These are phyloP conservation scores for Drosophila falleni DNA, from an alignment of 2,888 invertebrate genomes.

Conservation along the genomic window DNA sequence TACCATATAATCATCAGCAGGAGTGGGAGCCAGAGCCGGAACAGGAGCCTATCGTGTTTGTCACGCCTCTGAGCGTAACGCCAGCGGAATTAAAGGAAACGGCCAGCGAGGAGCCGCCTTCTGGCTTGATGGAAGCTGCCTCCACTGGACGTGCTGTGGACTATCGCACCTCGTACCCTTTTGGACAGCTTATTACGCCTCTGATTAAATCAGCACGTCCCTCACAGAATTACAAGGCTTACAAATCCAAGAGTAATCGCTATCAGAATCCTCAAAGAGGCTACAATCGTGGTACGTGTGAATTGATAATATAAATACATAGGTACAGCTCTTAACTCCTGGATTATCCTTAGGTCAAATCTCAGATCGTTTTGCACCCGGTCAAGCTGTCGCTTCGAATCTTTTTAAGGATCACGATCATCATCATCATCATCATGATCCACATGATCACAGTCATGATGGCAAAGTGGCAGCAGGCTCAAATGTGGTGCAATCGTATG, in stretches of 20 bases:
- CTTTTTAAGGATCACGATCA: constrained; percentile 66
- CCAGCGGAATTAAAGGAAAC: background rate
- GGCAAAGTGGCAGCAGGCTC: constrained; percentile 68
- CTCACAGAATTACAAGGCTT: background rate
- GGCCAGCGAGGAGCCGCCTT: constrained; percentile 26
- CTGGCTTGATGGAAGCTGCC: constrained; percentile 43
- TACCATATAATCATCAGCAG: constrained; percentile 69
- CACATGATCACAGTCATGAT: constrained; percentile 52
- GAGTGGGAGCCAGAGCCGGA: constrained; percentile 10
- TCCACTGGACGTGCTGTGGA: constrained; percentile 84
- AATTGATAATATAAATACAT: constrained; percentile 42
- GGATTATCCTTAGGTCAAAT: constrained; percentile 64
- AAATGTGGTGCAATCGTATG: constrained; percentile 72
- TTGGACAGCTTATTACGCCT: constrained; percentile 82
- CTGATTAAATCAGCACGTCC: constrained; percentile 61
- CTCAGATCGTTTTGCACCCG: constrained; percentile 83
- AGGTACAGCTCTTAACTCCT: background rate
- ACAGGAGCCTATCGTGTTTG: constrained; percentile 47
- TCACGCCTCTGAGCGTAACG: constrained; percentile 53
- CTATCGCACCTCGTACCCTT: constrained; percentile 82
- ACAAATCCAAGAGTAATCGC: constrained; percentile 47
- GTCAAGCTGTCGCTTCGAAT: constrained; percentile 81
- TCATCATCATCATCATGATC: constrained; percentile 57
- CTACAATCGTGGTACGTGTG: constrained; percentile 68
- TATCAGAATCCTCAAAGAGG: constrained; percentile 28